Evolutionary conservation across 2,888 invertebrate species (phyloP), one percentile per base, ranked within the genome.

Genomic region (Psylliodes chrysocephalus): DNA sequence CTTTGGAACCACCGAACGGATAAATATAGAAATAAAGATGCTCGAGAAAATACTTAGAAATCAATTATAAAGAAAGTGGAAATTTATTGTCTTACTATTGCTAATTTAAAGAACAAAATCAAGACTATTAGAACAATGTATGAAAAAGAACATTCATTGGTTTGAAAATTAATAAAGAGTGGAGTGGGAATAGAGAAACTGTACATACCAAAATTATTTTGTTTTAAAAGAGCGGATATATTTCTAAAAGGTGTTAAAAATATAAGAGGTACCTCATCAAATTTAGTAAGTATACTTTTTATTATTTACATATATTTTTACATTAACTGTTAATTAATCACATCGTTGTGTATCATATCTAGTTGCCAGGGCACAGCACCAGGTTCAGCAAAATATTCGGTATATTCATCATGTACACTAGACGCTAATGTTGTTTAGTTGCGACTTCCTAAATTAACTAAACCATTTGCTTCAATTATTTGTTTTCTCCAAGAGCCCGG

Each of bases 31-130:
- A n/a, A n/a, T n/a, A n/a, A n/a, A 33, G 30, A 63, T 8, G 73
- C 74, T 22, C 73, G 79, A 12, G 78, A 80, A 47, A 72, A 71
- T 42, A 79, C 81, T 1, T 78, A 79, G 56, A 60, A 73, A 47
- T 71, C 70, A 22, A 42, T 59, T 42, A 10, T 38, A 14, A 56
- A 47, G 19, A 73, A 79, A 55, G 71, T 82, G 0, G 74, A 78
- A 53, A 33, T 33, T 33, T 7, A 2, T 33, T 5, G 33, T 33
- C 33, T 33, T 33, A 33, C 33, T 12, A 73, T 73, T 2, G n/a
- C n/a, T n/a, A n/a, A n/a, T n/a, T n/a, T n/a, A n/a, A n/a, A n/a
- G n/a, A n/a, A n/a, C n/a, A n/a, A n/a, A n/a, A n/a, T n/a, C n/a
- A n/a, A n/a, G n/a, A n/a, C n/a, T n/a, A n/a, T n/a, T n/a, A n/a